Evolutionary conservation across 2,797 vertebrate species (phyloP), one percentile per base, ranked within the genome.

Genomic region (Clamator glandarius): DNA sequence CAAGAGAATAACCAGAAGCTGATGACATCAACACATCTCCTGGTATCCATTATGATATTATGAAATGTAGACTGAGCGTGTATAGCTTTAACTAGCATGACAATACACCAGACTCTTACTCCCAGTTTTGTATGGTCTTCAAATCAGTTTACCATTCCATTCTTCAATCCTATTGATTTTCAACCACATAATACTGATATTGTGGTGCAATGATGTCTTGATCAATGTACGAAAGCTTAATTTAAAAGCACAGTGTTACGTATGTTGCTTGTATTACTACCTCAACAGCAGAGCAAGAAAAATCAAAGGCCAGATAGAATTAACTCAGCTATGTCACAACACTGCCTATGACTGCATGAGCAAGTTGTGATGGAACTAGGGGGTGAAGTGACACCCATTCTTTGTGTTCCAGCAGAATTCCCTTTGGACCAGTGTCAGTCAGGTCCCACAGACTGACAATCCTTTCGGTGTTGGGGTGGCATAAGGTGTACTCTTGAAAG

Each of bases 1-100:
- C 79, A 87, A 89, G 54, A 59, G 69, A 93, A 91, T 92, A 96
- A 93, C 85, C 94, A 89, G 94, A 94, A 94, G 62, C 31, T 92
- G 93, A 96, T 91, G 90, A 87, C 90, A 95, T 95, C 93, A 96
- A 95, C 63, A 90, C 91, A 89, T 95, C 89, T 84, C 93, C 51
- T 92, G 92, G 62, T 92, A 81, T 89, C 82, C 87, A 78, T 95
- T 93, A 95, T 33, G 42, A 84, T 87, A 87, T 87, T 95, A 96
- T 78, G 62, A 86, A 91, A 89, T 44, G 58, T 59, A 77, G 84
- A 84, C 26, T 62, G 68, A 95, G 87, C 92, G 86, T 69, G 95
- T 92, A 69, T 15, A 84, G 79, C 58, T 81, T 89, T 81, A 84
- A 94, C 63, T 67, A 84, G 80, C 51, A 61, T 70, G 84, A 94